Percentiles rank a stretch among this genome's conserved stretches.
These are phyloP conservation scores for Kuschelorhynchus macadamiae DNA, from an alignment of 2,888 invertebrate species.

Conservation along the genomic window DNA sequence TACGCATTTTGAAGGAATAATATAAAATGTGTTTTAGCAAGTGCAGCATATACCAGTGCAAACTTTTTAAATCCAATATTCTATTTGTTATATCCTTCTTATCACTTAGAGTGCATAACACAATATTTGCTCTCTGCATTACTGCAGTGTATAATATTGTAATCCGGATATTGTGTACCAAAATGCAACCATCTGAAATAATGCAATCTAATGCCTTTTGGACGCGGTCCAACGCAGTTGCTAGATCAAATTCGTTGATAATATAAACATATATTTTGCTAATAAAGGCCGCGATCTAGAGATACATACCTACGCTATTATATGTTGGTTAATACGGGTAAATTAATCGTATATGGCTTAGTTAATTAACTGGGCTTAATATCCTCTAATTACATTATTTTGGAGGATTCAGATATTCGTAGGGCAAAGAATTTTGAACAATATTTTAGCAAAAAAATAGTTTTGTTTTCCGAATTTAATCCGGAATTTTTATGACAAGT, in stretches of 20 bases:
- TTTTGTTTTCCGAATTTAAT: no score
- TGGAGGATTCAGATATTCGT: no score
- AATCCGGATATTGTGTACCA: constrained; percentile 34
- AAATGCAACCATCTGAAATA: constrained; percentile 49
- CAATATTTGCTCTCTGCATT: no score
- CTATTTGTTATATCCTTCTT: no score
- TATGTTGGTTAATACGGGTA: constrained; percentile 23
- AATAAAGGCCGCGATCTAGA: constrained; percentile 36
- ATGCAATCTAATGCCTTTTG: constrained; percentile 56
- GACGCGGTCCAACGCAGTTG: constrained; percentile 54
- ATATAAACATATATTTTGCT: constrained; percentile 52
- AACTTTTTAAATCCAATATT: no score
- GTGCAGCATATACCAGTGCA: no score
- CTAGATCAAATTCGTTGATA: constrained; percentile 57
- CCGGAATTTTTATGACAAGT: no score
- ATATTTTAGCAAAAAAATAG: no score
- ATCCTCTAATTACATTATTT: constrained; percentile 7
- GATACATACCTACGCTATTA: constrained; percentile 34
- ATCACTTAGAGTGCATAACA: no score
- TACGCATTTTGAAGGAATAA: no score
- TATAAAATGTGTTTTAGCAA: no score
- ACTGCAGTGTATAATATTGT: constrained; percentile 27
- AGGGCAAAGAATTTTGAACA: no score
- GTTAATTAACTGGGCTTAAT: constrained; percentile 16
- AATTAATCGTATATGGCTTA: constrained; percentile 8